Base-by-base conservation (phyloP, 1,140 invertebrate species). In the Sarcophaga peregrina region DNA sequence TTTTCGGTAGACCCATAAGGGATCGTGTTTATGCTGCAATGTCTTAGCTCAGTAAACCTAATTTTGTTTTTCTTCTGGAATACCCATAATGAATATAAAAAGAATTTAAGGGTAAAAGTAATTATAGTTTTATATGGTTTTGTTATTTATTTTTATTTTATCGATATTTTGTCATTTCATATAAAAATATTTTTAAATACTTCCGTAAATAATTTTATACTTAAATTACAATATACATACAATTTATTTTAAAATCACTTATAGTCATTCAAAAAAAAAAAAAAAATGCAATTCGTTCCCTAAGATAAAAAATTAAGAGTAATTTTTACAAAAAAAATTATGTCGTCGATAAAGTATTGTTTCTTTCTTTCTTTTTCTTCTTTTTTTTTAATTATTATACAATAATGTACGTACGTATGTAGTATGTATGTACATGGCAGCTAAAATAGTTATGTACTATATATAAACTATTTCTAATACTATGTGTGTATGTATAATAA, bases 381-480 rank as follows among this genome's bases (percentile, higher is more conserved):
- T 68, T 78, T 10, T 13, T 48, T n/a, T 76, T 48, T 0, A 52
- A 52, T 25, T 7, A 72, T 7, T 72, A 72, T 20, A 78, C 37
- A 78, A 37, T 37, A 37, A 78, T 78, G n/a, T 52, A 78, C 17
- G 25, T 46, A n/a, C n/a, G n/a, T n/a, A n/a, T n/a, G n/a, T n/a
- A n/a, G n/a, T n/a, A n/a, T n/a, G n/a, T n/a, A 78, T 78, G 20
- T 76, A 78, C 75, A 78, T 78, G 75, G 75, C 75, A 78, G 75
- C 75, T 78, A 76, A 76, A 37, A 37, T 37, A 37, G 25, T 58
- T 58, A 68, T n/a, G n/a, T n/a, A n/a, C n/a, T n/a, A n/a, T 8
- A 68, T 78, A 50, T 13, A 52, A 81, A 81, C 80, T 62, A n/a
- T n/a, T 10, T 25, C 25, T 81, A 58, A 62, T 11, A 81, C 52